These are phyloP conservation scores for Pseudeuparius sepicola DNA, from an alignment of 2,888 invertebrate genomes.

Conservation along the genomic window DNA sequence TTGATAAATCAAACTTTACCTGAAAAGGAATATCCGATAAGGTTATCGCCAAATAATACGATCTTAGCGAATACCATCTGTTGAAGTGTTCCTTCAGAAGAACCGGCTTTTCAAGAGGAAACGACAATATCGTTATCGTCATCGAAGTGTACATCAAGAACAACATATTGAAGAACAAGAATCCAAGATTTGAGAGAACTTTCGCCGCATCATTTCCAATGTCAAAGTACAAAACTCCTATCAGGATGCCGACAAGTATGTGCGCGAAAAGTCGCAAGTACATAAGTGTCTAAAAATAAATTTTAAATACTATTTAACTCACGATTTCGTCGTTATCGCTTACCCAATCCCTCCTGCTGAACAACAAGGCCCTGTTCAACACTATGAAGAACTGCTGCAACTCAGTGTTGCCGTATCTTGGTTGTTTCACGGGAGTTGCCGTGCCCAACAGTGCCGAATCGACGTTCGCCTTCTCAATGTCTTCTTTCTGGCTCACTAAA, in stretches of 20 bases:
- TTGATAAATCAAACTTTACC: slow-evolving; percentile 51
- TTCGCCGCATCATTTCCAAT: slow-evolving; percentile 95
- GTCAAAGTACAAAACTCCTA: slow-evolving; percentile 90
- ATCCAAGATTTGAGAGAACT: slow-evolving; percentile 91
- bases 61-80: slow-evolving; percentile 90
- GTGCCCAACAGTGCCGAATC: slow-evolving; percentile 55
- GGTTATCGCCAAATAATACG: slow-evolving; percentile 92
- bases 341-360: slow-evolving; percentile 85
- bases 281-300: slow-evolving; percentile 72
- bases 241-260: slow-evolving; percentile 83
- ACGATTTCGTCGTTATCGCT: slow-evolving; percentile 26
- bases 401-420: slow-evolving; percentile 75
- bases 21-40: slow-evolving; percentile 97
- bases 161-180: slow-evolving; percentile 96
- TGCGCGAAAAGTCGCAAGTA: slow-evolving; percentile 90
- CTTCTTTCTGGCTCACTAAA: slow-evolving; percentile 15
- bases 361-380: slow-evolving; percentile 71
- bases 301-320: slow-evolving; percentile 7
- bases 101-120: slow-evolving; percentile 93
- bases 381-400: slow-evolving; percentile 80
- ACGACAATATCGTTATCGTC: slow-evolving; percentile 96
- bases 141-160: slow-evolving; percentile 99
- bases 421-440: slow-evolving; percentile 49
- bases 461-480: slow-evolving; percentile 54
- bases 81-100: slow-evolving; percentile 92